Evolutionary conservation across 2,888 invertebrate genomes (phyloP), one percentile per base, ranked within the genome.

Genomic region (Acanthosepion esculentum): DNA sequence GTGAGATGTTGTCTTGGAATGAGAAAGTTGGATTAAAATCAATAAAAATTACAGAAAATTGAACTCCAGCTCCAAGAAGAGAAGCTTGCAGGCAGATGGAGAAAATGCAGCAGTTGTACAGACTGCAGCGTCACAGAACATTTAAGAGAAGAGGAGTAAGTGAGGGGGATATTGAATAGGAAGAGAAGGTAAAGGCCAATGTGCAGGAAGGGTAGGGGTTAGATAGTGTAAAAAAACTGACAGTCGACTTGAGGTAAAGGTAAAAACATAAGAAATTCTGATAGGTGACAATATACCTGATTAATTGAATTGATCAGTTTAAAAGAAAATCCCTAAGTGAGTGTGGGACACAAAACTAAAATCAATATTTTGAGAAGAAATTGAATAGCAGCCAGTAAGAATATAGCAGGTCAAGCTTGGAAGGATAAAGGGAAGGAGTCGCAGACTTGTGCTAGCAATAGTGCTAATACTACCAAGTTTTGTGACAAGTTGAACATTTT

Each of bases 21-120:
- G 92, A 48, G 92, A 92, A 92, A 92, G 92, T 92, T 92, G 50
- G 92, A 92, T 92, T 92, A 92, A 92, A 92, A 92, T 92, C 92
- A 92, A 92, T 92, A 92, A 92, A 92, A 92, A 92, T 92, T 92
- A 50, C 92, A 92, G 92, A 92, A 92, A 92, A 48, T 92, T 92
- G 92, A 92, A 92, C 48, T 48, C 29, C 48, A 50, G 50, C 48
- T 48, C 48, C 48, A 92, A 50, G 48, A 92, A 92, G 92, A 92
- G 92, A 92, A n/a, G 92, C 92, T 92, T 29, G 92, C 92, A 92
- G 92, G 92, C 92, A 92, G 50, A 92, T 92, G 50, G 92, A 92
- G 92, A 92, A 92, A 92, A 50, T 92, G 92, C 50, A 92, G 48
- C 92, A 48, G 92, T 92, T 48, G 92, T 48, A 92, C 29, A 78